These are phyloP conservation scores for Plecotus auritus DNA, from an alignment of 2,113 vertebrate genomes.

Conservation along the genomic window DNA sequence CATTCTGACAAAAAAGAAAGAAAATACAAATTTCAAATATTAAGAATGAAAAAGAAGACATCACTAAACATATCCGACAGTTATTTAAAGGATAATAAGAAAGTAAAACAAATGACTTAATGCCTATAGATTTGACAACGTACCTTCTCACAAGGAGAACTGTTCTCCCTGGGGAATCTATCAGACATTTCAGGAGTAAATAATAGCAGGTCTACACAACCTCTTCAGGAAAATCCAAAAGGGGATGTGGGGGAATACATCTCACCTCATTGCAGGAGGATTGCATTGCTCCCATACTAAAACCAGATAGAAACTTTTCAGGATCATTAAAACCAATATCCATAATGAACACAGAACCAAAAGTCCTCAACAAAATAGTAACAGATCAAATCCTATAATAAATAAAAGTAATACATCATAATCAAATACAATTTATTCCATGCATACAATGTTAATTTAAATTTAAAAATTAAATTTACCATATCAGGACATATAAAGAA, in stretches of 20 bases:
- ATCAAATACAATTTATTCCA: neutral
- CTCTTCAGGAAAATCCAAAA: neutral
- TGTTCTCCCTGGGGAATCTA: neutral
- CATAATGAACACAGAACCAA: neutral
- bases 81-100: neutral
- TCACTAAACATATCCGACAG: neutral
- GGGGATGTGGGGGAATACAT: neutral
- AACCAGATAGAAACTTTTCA: neutral
- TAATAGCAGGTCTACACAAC: neutral
- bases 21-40: neutral
- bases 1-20: neutral
- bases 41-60: neutral
- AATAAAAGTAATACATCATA: neutral
- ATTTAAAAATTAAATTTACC: neutral
- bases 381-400: neutral
- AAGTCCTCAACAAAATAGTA: neutral
- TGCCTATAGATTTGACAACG: neutral
- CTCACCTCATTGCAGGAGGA: neutral
- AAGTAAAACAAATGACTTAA: neutral
- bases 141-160: neutral
- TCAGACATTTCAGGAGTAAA: neutral
- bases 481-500: neutral
- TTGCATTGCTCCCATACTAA: neutral
- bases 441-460: neutral
- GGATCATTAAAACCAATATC: neutral